These are phyloP conservation scores for Arizona elegans DNA, from an alignment of 2,113 vertebrate genomes.

Conservation along the genomic window DNA sequence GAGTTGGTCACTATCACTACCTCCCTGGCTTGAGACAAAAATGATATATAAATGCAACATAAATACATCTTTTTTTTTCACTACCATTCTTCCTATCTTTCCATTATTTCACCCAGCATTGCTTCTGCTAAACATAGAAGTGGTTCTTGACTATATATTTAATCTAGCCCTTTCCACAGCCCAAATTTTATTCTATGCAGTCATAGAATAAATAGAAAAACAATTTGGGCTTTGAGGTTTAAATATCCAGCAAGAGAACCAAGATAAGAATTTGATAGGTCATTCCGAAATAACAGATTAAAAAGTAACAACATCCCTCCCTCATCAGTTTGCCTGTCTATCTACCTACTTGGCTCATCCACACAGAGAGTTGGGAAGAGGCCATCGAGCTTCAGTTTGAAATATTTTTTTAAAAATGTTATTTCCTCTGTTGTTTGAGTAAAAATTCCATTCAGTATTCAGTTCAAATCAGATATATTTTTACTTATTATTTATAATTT, in stretches of 20 bases:
- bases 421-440: not conserved
- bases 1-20: not conserved
- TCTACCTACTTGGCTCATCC: not conserved
- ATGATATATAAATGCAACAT: not conserved
- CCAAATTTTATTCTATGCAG: not conserved
- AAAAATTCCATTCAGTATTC: not conserved
- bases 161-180: not conserved
- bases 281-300: not conserved
- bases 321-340: not conserved
- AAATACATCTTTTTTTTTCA: not conserved
- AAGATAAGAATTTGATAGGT: not conserved
- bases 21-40: not conserved
- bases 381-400: not conserved
- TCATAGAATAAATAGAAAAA: not conserved
- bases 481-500: not conserved
- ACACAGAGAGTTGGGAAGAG: not conserved
- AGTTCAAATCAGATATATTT: not conserved
- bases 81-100: not conserved
- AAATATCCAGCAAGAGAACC: not conserved
- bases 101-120: not conserved
- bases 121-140: not conserved
- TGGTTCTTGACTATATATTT: not conserved
- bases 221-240: not conserved
- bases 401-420: not conserved
- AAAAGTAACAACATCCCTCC: not conserved